Conservation (phyloP, 2,113 vertebrate genomes). For the Chionomys nivalis region DNA sequence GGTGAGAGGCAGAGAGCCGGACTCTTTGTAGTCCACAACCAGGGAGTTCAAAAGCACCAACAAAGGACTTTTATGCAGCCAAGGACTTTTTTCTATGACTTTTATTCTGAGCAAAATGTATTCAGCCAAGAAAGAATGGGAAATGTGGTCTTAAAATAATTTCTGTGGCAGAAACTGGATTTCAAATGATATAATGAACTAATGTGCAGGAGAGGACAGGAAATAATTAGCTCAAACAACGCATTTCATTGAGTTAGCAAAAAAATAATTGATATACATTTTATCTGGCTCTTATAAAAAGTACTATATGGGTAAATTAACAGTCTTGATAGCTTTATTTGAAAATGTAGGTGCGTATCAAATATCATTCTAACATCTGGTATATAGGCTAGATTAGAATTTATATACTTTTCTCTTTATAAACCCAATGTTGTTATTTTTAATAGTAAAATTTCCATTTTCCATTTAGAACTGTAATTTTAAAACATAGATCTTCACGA, state of each 20-base stretch:
- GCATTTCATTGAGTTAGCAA: constrained; percentile 79
- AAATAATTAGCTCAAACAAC: constrained; percentile 86
- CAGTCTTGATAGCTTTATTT: constrained; percentile 72
- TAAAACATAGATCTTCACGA: background rate
- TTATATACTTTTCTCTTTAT: constrained; percentile 46
- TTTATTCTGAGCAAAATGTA: constrained; percentile 89
- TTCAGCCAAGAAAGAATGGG: constrained; percentile 87
- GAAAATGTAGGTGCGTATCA: constrained; percentile 58
- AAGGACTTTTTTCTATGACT: constrained; percentile 86
- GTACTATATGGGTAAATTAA: constrained; percentile 70
- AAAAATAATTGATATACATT: constrained; percentile 82
- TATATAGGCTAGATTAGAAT: constrained; percentile 56
- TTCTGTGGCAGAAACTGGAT: constrained; percentile 85
- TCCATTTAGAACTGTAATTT: background rate
- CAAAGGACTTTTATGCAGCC: constrained; percentile 88
- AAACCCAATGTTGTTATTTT: background rate
- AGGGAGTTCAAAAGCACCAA: constrained; percentile 90
- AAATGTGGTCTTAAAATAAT: constrained; percentile 89
- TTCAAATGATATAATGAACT: constrained; percentile 88
- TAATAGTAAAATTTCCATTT: constrained; percentile 14
- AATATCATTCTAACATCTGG: constrained; percentile 64
- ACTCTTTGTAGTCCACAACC: constrained; percentile 89
- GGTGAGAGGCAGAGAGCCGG: constrained; percentile 83
- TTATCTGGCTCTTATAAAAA: constrained; percentile 78
- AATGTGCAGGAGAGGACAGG: constrained; percentile 81